These are phyloP conservation scores for Aromia moschata DNA, from an alignment of 2,888 invertebrate species.

Conservation along the genomic window DNA sequence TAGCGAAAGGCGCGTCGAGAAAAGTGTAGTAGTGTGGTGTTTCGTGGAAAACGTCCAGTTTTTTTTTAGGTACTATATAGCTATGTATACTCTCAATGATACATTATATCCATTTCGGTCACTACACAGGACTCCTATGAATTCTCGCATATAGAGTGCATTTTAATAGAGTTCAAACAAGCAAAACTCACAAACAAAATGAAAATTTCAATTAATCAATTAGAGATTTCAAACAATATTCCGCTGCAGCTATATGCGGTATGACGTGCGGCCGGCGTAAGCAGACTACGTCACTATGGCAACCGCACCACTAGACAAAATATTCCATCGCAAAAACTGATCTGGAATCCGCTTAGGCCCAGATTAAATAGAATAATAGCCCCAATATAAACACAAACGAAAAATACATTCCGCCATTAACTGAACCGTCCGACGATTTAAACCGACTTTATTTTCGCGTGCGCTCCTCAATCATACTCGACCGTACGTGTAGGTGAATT, in stretches of 20 bases:
- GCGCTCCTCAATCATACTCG: neutral
- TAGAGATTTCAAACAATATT: constrained; percentile 29
- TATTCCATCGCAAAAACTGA: constrained; percentile 49
- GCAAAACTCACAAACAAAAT: constrained; percentile 29
- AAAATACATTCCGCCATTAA: constrained; percentile 46
- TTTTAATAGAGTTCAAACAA: constrained; percentile 26
- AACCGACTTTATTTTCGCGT: constrained; percentile 21
- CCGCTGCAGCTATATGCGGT: constrained; percentile 32
- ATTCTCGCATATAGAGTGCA: constrained; percentile 12
- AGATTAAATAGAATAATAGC: constrained; percentile 54
- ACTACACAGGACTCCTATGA: too few relatives aligned
- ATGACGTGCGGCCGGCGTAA: constrained; percentile 39
- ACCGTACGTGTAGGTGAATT: too few relatives aligned
- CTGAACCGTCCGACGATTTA: constrained; percentile 26
- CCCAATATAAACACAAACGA: constrained; percentile 50
- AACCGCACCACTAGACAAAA: constrained; percentile 50
- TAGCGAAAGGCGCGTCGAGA: too few relatives aligned
- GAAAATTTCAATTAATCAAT: constrained; percentile 32
- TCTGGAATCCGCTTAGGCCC: constrained; percentile 52
- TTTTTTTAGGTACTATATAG: too few relatives aligned
- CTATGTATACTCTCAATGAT: too few relatives aligned
- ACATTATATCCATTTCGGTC: too few relatives aligned
- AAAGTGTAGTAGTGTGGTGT: too few relatives aligned
- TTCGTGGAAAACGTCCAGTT: too few relatives aligned
- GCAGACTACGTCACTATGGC: constrained; percentile 47